Evolutionary conservation across 2,888 invertebrate genomes (phyloP), one percentile per base, ranked within the genome.

Genomic region (Sinopyrophorus schimmeli): DNA sequence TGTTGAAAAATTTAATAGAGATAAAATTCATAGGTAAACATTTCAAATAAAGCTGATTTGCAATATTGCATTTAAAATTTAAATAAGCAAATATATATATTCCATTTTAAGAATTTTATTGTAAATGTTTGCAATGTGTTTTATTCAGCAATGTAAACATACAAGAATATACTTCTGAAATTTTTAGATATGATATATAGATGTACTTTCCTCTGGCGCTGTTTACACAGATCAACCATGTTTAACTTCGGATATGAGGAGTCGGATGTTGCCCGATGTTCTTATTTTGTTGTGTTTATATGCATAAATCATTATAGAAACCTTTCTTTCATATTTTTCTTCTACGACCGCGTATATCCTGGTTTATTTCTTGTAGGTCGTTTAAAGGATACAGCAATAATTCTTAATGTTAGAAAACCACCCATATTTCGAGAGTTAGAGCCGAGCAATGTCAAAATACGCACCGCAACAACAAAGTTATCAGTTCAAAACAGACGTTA

Each of bases 131-230:
- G 32, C 18, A 11, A 20, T 32, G 12, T 32, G 20, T 32, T 32
- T 32, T 32, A 32, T 32, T 32, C 32, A 32, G 32, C 14, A 20
- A 18, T 32, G 32, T 20, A 32, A 32, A 32, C 32, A 32, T 32
- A 32, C 18, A 11, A 20, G 20, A 32, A 20, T 20, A 20, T 32
- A 32, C 24, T 3, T 10, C n/a, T n/a, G 32, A n/a, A n/a, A 32
- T 20, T 32, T 20, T 20, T 32, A 32, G 32, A 32, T 32, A 14
- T 18, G 20, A 31, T 31, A 31, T 31, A 31, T 17, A 16, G 17
- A 31, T 7, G 16, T 20, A 20, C 32, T 12, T 18, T 20, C 20
- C 32, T 11, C 14, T 32, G 12, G 9, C 20, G 1, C 32, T 32
- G 32, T 32, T 32, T 32, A 32, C 32, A 20, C 32, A 20, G 32